phyloP scores from a whole-genome alignment of 2,113 vertebrate species.

The Myrmecobius fasciatus region DNA sequence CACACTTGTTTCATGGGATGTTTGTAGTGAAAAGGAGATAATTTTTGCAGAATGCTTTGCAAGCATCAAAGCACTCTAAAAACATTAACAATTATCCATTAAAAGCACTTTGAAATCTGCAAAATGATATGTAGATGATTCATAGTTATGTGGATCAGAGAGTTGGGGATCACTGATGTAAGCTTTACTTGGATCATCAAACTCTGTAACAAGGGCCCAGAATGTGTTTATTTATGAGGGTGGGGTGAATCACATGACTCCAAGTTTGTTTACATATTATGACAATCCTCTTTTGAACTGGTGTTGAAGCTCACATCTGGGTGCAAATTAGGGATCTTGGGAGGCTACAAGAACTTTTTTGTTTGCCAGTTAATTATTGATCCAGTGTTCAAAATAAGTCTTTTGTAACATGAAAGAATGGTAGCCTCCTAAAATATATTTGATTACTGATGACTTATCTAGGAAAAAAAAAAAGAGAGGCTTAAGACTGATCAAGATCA shows the following conservation, averaged over 20 bases:
- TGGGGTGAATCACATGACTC: background rate
- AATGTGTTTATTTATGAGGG: slow-evolving; percentile 1
- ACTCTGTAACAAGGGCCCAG: background rate
- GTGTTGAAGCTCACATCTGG: slow-evolving; percentile 29
- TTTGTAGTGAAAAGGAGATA: background rate
- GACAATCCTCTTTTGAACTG: background rate
- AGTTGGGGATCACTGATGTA: background rate
- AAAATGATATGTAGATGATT: background rate
- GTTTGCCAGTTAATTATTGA: slow-evolving; percentile 44
- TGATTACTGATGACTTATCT: slow-evolving; percentile 35
- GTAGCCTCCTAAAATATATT: slow-evolving; percentile 29
- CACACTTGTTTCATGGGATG: background rate
- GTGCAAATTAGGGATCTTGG: slow-evolving; percentile 23
- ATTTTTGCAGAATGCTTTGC: background rate
- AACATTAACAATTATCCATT: background rate
- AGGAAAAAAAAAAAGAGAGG: slow-evolving; percentile 6
- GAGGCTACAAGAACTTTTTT: slow-evolving; percentile 28
- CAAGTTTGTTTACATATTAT: background rate
- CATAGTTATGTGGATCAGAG: background rate
- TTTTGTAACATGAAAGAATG: slow-evolving; percentile 40
- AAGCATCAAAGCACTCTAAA: background rate
- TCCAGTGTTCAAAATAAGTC: slow-evolving; percentile 41
- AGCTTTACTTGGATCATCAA: background rate
- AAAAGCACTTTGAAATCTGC: background rate
- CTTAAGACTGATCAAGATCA: slow-evolving; percentile 37